Conservation (phyloP, 2,113 vertebrate genomes). For the Ellobius talpinus region DNA sequence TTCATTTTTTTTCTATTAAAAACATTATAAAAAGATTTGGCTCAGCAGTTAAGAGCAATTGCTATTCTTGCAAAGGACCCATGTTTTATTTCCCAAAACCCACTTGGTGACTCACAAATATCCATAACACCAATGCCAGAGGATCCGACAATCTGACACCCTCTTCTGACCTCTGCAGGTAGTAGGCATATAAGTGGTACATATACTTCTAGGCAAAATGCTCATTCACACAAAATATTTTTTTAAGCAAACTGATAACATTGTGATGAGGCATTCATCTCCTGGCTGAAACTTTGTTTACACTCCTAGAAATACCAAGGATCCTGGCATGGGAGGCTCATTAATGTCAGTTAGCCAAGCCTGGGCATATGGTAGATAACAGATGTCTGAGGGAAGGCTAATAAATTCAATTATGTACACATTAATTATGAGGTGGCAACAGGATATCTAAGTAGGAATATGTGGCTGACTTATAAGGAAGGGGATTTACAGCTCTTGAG, state of each 20-base stretch:
- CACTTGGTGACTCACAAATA: not conserved
- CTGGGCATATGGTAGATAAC: slow-evolving; percentile 33
- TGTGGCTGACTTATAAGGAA: slow-evolving; percentile 32
- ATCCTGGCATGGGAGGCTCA: slow-evolving; percentile 4
- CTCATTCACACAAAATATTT: not conserved
- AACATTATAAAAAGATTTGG: not conserved
- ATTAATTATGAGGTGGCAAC: slow-evolving; percentile 54
- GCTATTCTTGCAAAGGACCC: not conserved
- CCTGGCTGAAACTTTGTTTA: slow-evolving; percentile 50
- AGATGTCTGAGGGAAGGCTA: slow-evolving; percentile 51
- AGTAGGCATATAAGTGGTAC: not conserved
- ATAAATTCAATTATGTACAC: slow-evolving; percentile 56
- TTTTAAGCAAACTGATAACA: not conserved
- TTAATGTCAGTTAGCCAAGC: slow-evolving; percentile 53
- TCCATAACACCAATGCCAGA: not conserved
- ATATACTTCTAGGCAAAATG: not conserved
- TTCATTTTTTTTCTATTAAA: slow-evolving; percentile 53
- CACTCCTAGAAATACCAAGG: slow-evolving; percentile 29
- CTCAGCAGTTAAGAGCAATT: not conserved
- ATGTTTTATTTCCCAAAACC: not conserved
- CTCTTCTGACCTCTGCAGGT: not conserved
- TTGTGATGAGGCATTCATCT: not conserved
- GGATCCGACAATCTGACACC: not conserved
- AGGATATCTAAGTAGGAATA: slow-evolving; percentile 30
- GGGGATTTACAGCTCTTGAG: not conserved